phyloP scores from a whole-genome alignment of 2,113 vertebrate species.

The Grus americana region DNA sequence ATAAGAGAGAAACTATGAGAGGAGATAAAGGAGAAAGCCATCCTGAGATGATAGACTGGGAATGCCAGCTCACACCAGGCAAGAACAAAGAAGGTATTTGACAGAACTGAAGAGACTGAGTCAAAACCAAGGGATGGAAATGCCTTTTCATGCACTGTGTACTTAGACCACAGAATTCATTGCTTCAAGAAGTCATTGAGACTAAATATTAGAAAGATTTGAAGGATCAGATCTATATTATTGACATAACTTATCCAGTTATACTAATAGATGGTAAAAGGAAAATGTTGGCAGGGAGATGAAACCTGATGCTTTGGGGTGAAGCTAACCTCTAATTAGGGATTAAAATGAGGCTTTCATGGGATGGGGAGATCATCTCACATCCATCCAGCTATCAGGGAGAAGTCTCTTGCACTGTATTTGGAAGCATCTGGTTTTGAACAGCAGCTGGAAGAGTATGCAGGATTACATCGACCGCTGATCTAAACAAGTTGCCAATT shows the following conservation, averaged over 20 bases:
- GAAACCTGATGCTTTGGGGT: background rate
- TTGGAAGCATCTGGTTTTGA: constrained; percentile 44
- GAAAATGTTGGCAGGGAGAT: background rate
- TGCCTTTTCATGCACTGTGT: background rate
- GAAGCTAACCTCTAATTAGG: background rate
- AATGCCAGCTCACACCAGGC: background rate
- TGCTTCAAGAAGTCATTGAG: background rate
- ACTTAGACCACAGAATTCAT: background rate
- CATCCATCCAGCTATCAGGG: background rate
- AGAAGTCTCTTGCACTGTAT: background rate
- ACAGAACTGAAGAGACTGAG: background rate
- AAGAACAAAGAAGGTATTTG: background rate
- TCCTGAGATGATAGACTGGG: background rate
- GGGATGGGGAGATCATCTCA: background rate
- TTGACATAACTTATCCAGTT: background rate
- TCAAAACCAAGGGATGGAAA: background rate
- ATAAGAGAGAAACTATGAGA: background rate
- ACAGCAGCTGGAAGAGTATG: background rate
- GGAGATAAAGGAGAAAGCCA: background rate
- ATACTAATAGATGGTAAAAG: background rate
- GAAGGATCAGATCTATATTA: background rate
- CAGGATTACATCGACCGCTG: background rate
- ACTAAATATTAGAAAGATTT: background rate
- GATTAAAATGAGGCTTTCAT: constrained; percentile 22
- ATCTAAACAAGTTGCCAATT: background rate